These are phyloP conservation scores for Dryomyza anilis DNA, from an alignment of 2,888 invertebrate species.

Conservation along the genomic window DNA sequence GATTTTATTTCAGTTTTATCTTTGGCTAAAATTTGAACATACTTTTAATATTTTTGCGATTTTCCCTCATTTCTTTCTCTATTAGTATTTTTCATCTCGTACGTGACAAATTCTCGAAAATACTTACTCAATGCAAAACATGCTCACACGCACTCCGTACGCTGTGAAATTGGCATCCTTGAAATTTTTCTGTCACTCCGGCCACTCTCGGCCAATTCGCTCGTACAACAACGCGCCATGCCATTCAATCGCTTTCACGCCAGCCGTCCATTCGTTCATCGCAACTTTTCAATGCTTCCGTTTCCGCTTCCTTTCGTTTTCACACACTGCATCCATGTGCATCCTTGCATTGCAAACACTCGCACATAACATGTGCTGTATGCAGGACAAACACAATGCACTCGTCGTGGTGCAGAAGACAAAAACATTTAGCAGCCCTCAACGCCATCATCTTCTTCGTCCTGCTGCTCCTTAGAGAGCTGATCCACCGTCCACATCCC, in stretches of 20 bases:
- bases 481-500: too few species aligned
- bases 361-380: background rate
- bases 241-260: background rate
- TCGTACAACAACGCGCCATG: too few species aligned
- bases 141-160: background rate
- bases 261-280: background rate
- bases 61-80: too few species aligned
- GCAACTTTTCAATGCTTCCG: background rate
- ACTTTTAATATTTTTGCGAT: too few species aligned
- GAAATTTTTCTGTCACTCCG: too few species aligned
- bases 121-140: too few species aligned
- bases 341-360: background rate
- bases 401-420: background rate
- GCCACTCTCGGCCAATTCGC: conserved; percentile 6
- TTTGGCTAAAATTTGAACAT: too few species aligned
- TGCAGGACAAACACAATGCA: background rate
- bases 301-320: background rate
- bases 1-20: too few species aligned
- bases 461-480: too few species aligned
- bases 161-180: conserved; percentile 5
- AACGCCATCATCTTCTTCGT: too few species aligned
- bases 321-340: background rate
- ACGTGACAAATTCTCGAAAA: too few species aligned
- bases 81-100: too few species aligned
- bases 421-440: background rate